phyloP scores from a whole-genome alignment of 2,113 vertebrate species.

The Clupea harengus region DNA sequence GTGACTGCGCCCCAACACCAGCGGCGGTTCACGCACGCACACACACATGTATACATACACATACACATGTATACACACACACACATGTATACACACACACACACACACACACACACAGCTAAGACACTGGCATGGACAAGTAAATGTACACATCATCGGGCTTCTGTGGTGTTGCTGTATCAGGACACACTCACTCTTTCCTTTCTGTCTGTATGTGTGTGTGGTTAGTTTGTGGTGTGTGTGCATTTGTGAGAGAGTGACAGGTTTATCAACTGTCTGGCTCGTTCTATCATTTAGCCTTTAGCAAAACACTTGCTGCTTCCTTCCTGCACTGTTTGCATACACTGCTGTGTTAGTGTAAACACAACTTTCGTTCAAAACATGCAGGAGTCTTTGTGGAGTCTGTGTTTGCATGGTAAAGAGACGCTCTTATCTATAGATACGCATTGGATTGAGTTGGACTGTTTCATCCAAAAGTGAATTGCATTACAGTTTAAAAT shows the following conservation, averaged over 20 bases:
- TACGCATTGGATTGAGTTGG: background rate
- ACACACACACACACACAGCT: background rate
- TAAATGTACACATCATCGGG: background rate
- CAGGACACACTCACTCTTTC: background rate
- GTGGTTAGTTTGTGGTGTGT: constrained; percentile 5
- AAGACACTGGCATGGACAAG: too few species aligned
- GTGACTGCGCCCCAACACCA: constrained; percentile 65
- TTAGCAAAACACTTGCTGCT: background rate
- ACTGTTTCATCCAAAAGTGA: background rate
- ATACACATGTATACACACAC: background rate
- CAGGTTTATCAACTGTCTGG: background rate
- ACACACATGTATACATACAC: background rate
- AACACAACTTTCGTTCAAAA: background rate
- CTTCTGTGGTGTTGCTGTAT: background rate
- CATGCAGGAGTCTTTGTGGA: background rate
- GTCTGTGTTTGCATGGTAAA: background rate
- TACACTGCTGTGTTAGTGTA: background rate
- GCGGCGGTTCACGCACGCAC: constrained; percentile 16
- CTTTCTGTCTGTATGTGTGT: constrained; percentile 2
- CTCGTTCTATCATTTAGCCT: background rate
- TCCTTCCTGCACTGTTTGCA: background rate
- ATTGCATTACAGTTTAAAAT: background rate
- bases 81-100: background rate
- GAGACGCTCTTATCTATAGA: background rate
- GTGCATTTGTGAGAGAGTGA: background rate